Base-by-base conservation (phyloP, 2,888 invertebrate species). In the Thera britannica region DNA sequence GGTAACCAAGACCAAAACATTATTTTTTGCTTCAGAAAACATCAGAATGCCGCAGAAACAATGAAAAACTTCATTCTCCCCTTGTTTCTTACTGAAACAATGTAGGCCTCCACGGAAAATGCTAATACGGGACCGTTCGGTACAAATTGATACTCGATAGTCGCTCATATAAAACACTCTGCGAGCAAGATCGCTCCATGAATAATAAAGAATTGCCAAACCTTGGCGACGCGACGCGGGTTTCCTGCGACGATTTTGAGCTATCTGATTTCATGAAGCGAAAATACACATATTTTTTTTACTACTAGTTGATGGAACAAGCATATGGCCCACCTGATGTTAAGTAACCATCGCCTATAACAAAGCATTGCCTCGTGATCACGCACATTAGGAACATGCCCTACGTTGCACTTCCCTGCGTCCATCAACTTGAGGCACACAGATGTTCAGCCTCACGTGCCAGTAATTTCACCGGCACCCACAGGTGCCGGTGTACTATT, bases 141-240 rank as follows among this genome's bases (percentile, higher is more conserved):
- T 86, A 91, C 93, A 93, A 93, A 93, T 93, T 93, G 93, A 93
- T 93, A 93, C 90, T 92, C 93, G 92, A 93, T 93, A 92, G 93
- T 93, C 89, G 90, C 92, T 92, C 93, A 93, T 93, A 93, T 93
- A 93, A 93, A 93, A 93, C 93, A 93, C 93, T 93, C 90, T 85
- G 86, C 85, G 85, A 88, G 85, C 86, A 85, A 88, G 89, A 90
- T 89, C 92, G 90, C 88, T 83, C 89, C 87, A 93, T 93, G 93
- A 93, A 93, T 93, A 93, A 93, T 93, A 93, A 93, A 93, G 89
- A 92, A 93, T 90, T 89, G 89, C 85, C 83, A 79, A 87, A 85
- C 79, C 86, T 79, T 83, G 88, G 79, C 86, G 87, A 82, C 81
- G 83, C 82, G 82, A 78, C 80, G 83, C 78, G 76, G 68, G 12